Percentiles rank a stretch among this genome's conserved stretches.
Evolutionary conservation across 2,888 invertebrate genomes (phyloP).

Genomic region (Taenaris catops): DNA sequence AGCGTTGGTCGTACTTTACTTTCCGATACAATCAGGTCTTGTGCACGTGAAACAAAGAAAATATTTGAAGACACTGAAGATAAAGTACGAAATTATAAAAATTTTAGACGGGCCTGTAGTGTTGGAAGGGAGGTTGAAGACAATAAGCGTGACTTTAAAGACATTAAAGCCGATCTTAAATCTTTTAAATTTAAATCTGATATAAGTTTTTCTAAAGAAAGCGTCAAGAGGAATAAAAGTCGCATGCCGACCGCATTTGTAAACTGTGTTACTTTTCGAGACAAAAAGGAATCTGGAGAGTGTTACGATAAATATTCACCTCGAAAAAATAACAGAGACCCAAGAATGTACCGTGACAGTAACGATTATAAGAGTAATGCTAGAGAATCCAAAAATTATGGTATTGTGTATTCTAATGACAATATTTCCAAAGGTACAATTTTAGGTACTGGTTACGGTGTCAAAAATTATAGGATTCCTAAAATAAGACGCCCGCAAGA

Average conservation of each 20-base stretch:
- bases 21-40: constrained; percentile 11
- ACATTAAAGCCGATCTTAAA: constrained; percentile 58
- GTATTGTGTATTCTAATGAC: constrained; percentile 63
- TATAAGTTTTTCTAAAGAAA: constrained; percentile 18
- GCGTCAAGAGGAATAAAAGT: constrained; percentile 9
- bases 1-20: constrained; percentile 55
- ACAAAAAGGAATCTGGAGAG: constrained; percentile 31
- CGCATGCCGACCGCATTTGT: constrained; percentile 10
- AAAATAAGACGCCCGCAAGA: constrained; percentile 57
- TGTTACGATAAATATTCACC: constrained; percentile 35
- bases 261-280: constrained; percentile 15
- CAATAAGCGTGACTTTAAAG: constrained; percentile 39
- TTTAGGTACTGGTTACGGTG: constrained; percentile 56
- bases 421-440: constrained; percentile 61
- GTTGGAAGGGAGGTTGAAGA: constrained; percentile 44
- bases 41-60: constrained; percentile 7
- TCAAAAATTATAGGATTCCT: constrained; percentile 71
- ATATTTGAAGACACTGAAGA: neutral
- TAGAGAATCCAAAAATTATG: constrained; percentile 33
- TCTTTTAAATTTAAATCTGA: constrained; percentile 35
- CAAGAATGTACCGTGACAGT: constrained; percentile 41
- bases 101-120: constrained; percentile 51
- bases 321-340: constrained; percentile 50
- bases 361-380: constrained; percentile 30
- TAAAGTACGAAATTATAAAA: constrained; percentile 23